Evolutionary conservation across 2,113 vertebrate species (phyloP).

Genomic region (Corythoichthys intestinalis): DNA sequence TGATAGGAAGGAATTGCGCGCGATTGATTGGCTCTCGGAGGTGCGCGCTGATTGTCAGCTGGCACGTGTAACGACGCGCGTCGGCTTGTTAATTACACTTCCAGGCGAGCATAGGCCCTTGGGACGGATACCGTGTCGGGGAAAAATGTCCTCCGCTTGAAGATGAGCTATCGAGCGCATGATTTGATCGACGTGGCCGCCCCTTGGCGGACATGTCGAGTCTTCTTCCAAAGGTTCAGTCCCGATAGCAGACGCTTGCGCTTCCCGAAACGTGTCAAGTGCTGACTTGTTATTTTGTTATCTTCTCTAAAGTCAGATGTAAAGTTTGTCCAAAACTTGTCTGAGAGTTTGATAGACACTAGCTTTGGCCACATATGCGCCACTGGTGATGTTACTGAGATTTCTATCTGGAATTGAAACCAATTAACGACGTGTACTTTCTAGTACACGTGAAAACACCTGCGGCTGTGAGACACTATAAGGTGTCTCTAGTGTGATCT

Average conservation of each 20-base stretch:
- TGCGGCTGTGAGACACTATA: neutral
- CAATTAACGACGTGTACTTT: neutral
- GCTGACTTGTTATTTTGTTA: neutral
- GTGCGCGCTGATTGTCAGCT: neutral
- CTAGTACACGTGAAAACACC: neutral
- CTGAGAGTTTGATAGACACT: neutral
- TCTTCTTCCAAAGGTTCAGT: neutral
- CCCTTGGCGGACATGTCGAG: neutral
- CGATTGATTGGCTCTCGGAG: conserved; percentile 1
- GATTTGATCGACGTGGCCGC: conserved; percentile 1
- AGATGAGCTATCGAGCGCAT: neutral
- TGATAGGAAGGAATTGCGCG: neutral
- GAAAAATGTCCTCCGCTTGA: conserved; percentile 3
- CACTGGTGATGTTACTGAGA: neutral
- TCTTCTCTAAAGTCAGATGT: neutral
- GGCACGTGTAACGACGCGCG: neutral
- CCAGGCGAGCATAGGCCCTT: neutral
- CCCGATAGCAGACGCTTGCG: neutral
- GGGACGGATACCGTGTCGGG: neutral
- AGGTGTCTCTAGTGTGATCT: neutral
- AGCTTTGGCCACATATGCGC: neutral
- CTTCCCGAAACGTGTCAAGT: neutral
- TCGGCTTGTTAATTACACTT: conserved; percentile 3
- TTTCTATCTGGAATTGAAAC: neutral
- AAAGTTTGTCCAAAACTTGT: neutral